Conservation (phyloP, 1,140 invertebrate species). For the Drosophila repletoides region DNA sequence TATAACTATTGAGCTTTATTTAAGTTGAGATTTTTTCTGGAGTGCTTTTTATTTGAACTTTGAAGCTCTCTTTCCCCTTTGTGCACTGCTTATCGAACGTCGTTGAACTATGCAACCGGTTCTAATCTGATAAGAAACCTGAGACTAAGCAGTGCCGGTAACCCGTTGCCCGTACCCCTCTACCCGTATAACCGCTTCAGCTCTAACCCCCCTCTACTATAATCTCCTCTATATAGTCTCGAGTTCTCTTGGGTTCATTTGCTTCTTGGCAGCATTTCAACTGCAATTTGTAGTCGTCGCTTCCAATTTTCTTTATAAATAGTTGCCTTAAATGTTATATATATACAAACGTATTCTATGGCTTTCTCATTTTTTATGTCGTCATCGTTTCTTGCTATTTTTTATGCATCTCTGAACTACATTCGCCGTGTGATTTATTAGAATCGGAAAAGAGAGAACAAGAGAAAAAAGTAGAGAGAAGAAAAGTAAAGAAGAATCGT, state of each 20-base stretch:
- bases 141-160: constrained; percentile 33
- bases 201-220: too few species aligned
- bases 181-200: too few species aligned
- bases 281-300: constrained; percentile 54
- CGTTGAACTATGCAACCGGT: constrained; percentile 57
- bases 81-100: constrained; percentile 25
- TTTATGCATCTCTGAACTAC: too few species aligned
- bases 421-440: too few species aligned
- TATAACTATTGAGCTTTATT: too few species aligned
- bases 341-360: neutral
- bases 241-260: constrained; percentile 32
- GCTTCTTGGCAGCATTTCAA: constrained; percentile 58
- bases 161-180: constrained; percentile 29
- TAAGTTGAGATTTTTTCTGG: constrained; percentile 41
- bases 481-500: neutral
- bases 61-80: neutral
- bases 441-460: neutral
- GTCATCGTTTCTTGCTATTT: too few species aligned
- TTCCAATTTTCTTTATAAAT: constrained; percentile 58
- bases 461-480: neutral
- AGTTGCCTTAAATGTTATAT: constrained; percentile 49
- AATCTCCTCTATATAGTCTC: too few species aligned
- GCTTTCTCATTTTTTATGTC: neutral
- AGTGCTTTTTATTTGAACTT: constrained; percentile 39
- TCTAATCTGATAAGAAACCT: constrained; percentile 41